Evolutionary conservation across 1,140 invertebrate species (phyloP).

Genomic region (Bombus terrestris): DNA sequence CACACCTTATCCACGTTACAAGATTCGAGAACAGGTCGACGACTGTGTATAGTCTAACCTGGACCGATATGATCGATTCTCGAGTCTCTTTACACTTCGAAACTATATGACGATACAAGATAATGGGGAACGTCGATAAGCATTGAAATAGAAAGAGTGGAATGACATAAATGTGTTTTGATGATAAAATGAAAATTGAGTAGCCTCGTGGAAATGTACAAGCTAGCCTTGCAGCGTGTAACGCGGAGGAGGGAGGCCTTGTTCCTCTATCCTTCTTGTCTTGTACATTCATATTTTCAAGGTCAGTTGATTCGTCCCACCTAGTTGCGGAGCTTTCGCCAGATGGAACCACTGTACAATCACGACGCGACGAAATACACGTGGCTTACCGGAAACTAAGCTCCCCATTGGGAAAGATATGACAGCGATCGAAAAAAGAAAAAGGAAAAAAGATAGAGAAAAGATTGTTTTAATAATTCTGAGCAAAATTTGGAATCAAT

Average conservation of each 20-base stretch:
- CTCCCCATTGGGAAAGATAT: not conserved
- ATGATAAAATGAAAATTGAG: not conserved
- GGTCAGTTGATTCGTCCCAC: slow-evolving; percentile 75
- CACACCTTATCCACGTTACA: slow-evolving; percentile 46
- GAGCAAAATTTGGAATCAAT: too few species aligned
- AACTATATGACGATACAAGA: too few species aligned
- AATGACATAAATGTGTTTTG: not conserved
- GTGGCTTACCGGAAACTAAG: slow-evolving; percentile 57
- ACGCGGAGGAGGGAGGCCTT: slow-evolving; percentile 75
- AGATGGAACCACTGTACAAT: slow-evolving; percentile 68
- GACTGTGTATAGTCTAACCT: not conserved
- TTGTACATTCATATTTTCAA: slow-evolving; percentile 73
- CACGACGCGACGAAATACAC: slow-evolving; percentile 39
- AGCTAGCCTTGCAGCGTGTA: slow-evolving; percentile 62
- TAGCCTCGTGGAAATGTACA: not conserved
- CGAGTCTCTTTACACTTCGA: too few species aligned
- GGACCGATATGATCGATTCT: not conserved
- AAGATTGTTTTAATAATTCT: too few species aligned
- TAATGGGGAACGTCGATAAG: too few species aligned
- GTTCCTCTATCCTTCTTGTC: slow-evolving; percentile 55
- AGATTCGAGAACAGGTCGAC: slow-evolving; percentile 26
- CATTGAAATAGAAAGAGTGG: not conserved
- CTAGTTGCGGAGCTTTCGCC: slow-evolving; percentile 11
- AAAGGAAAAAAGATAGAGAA: too few species aligned
- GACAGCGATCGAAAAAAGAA: not conserved